A percentile compares a stretch with the other conserved stretches of the same genome.
Evolutionary conservation across 2,888 invertebrate species (phyloP).

Genomic region (Petrolisthes cinctipes): DNA sequence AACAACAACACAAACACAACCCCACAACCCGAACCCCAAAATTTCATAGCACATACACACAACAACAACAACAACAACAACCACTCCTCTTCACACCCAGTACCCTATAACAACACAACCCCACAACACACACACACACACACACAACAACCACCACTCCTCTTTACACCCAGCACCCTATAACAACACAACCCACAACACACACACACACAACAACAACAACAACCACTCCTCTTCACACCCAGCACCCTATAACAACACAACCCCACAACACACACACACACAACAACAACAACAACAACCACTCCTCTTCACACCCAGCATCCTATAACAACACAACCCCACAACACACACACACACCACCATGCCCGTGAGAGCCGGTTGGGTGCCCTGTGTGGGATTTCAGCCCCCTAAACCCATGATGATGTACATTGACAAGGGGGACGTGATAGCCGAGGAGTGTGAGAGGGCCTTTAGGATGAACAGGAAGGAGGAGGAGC

Average conservation of each 20-base stretch:
- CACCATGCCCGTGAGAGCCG: constrained; percentile 58
- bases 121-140: background rate
- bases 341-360: background rate
- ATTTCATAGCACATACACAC: too few relatives aligned
- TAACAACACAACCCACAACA: background rate
- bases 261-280: background rate
- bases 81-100: too few relatives aligned
- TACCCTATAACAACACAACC: background rate
- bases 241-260: background rate
- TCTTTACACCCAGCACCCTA: too few relatives aligned
- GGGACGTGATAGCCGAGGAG: constrained; percentile 52
- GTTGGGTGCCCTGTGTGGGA: constrained; percentile 65
- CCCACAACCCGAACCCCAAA: too few relatives aligned
- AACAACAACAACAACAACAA: too few relatives aligned
- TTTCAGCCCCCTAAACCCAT: constrained; percentile 61
- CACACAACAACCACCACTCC: background rate
- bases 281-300: background rate
- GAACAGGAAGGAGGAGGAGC: background rate
- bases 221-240: too few relatives aligned
- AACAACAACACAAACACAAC: too few relatives aligned
- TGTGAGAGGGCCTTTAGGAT: constrained; percentile 49
- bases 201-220: background rate
- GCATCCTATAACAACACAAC: background rate
- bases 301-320: background rate
- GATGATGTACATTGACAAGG: constrained; percentile 56